phyloP scores from a whole-genome alignment of 2,888 invertebrate species.

The Melanargia galathea region DNA sequence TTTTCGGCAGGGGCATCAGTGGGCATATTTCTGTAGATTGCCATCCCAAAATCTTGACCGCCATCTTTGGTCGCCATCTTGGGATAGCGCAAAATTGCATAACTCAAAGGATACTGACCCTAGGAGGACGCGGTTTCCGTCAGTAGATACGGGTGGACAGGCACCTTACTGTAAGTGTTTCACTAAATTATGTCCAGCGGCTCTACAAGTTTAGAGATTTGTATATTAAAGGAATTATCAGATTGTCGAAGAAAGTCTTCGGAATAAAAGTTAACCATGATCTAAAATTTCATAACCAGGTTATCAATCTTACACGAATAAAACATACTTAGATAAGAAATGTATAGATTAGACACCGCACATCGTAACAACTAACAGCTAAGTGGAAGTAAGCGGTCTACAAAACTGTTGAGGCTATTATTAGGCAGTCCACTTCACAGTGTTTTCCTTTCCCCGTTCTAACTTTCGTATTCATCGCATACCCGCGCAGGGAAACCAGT shows the following conservation, averaged over 20 bases:
- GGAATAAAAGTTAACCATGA: neutral
- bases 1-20: too few species aligned
- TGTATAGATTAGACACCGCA: neutral
- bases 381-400: slow-evolving; percentile 19
- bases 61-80: too few species aligned
- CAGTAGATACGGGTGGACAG: too few species aligned
- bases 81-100: too few species aligned
- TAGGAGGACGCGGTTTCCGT: too few species aligned
- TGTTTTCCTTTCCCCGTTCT: slow-evolving; percentile 37
- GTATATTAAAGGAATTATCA: too few species aligned
- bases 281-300: neutral
- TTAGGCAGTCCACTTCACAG: slow-evolving; percentile 30
- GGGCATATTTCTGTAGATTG: too few species aligned
- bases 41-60: too few species aligned
- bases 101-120: too few species aligned
- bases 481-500: slow-evolving; percentile 37
- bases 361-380: neutral
- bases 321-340: neutral
- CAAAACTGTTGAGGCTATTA: slow-evolving; percentile 30
- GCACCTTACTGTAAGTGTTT: too few species aligned
- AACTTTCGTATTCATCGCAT: slow-evolving; percentile 38
- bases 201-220: neutral
- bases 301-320: neutral
- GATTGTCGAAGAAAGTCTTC: too few species aligned
- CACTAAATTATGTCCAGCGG: too few species aligned